Evolutionary conservation across 2,113 vertebrate species (phyloP).

Genomic region (Campylorhamphus procurvoides): DNA sequence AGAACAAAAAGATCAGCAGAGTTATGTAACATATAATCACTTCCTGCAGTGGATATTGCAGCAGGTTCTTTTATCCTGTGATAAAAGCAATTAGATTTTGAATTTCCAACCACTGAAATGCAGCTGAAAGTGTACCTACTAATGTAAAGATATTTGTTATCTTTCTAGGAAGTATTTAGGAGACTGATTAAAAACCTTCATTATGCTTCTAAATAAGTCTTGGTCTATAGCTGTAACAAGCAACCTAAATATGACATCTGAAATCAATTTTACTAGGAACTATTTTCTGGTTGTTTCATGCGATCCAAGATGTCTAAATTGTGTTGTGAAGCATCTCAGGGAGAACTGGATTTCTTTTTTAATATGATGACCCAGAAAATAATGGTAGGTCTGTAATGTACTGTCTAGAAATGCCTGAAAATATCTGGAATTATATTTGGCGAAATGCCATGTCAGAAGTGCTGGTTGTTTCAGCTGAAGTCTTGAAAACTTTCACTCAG

Average conservation of each 20-base stretch:
- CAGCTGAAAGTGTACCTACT: not conserved
- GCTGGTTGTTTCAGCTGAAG: not conserved
- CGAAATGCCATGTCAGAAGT: not conserved
- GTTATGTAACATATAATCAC: not conserved
- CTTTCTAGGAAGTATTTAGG: not conserved
- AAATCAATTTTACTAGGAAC: not conserved
- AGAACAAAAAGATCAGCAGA: not conserved
- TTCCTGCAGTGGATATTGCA: constrained; percentile 1
- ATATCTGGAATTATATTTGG: not conserved
- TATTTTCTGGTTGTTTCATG: not conserved
- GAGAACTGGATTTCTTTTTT: not conserved
- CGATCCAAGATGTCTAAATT: not conserved
- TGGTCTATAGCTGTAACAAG: not conserved
- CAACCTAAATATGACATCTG: not conserved
- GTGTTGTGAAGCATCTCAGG: not conserved
- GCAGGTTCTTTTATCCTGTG: not conserved
- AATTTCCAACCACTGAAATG: not conserved
- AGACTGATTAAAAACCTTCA: not conserved
- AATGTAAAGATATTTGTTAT: not conserved
- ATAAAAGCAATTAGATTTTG: constrained; percentile 15
- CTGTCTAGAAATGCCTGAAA: not conserved
- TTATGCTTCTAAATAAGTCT: not conserved
- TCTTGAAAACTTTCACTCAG: not conserved
- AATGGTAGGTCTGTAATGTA: not conserved
- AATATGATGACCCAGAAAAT: not conserved